phyloP scores from a whole-genome alignment of 2,888 invertebrate genomes.

The Spisula subtruncata region DNA sequence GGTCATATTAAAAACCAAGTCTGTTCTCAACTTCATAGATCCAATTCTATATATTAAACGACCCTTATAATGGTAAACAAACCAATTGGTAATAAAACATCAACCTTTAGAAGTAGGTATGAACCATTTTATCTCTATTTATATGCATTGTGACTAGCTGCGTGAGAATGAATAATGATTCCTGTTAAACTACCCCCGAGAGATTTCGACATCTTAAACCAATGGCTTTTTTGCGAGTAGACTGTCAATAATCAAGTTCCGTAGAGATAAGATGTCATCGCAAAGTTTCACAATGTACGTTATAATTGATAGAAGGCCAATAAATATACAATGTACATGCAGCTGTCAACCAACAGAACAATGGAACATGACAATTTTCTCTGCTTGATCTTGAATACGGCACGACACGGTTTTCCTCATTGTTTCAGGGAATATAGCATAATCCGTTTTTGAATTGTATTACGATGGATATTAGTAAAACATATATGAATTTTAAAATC shows the following conservation, averaged over 20 bases:
- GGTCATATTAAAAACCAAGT: too few species aligned
- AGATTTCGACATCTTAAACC: background rate
- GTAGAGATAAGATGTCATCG: conserved; percentile 15
- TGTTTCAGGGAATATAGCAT: background rate
- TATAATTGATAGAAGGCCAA: background rate
- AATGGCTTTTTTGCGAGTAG: conserved; percentile 3
- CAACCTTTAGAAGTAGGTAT: background rate
- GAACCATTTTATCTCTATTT: background rate
- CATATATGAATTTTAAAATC: background rate
- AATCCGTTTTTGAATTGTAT: background rate
- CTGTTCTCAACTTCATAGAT: too few species aligned
- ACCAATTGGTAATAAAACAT: too few species aligned
- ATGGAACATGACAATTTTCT: background rate
- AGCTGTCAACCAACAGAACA: background rate
- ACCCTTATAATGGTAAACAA: too few species aligned
- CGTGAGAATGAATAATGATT: conserved; percentile 1
- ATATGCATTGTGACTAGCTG: background rate
- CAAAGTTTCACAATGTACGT: background rate
- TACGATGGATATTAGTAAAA: background rate
- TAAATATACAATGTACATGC: background rate
- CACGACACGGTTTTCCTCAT: background rate
- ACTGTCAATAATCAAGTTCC: conserved; percentile 3
- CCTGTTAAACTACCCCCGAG: background rate
- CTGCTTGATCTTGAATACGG: background rate
- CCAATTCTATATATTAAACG: too few species aligned